Base-by-base conservation (phyloP, 2,797 vertebrate genomes). In the Gymnothorax reevesii region DNA sequence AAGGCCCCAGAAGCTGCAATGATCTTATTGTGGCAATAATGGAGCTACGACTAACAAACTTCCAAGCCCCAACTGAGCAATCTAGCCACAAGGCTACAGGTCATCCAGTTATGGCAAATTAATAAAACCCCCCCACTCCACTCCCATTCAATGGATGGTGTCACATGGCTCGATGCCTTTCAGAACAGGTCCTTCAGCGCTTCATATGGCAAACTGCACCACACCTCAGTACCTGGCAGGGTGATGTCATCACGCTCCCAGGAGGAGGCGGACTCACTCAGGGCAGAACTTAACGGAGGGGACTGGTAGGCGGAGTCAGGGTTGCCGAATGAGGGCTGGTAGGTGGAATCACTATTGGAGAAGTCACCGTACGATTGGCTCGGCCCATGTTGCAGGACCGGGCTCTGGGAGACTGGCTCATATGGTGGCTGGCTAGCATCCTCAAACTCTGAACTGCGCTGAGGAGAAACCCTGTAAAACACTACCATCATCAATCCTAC, bases 261-360 rank as follows among this genome's bases (percentile, higher is more conserved):
- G 62, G 94, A 94, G 57, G 95, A 94, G 84, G 94, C 90, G 13
- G 96, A 96, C 82, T 97, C 97, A 88, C 95, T 97, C 90, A 97
- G 88, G 87, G 96, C 95, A 88, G 96, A 92, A 88, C 96, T 97
- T 90, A 97, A 97, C 1, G 96, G 96, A 86, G 95, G 54, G 0
- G 95, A 90, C 52, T 95, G 94, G 4, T 95, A 95, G 57, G 57
- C 92, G 54, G 94, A 93, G 60, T 90, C 83, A 80, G 59, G 9
- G 33, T 57, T 85, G 83, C 82, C 88, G 82, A 88, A 88, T 54
- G 88, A 86, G 33, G 73, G 80, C 15, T 59, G 54, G 42, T 80
- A 80, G 57, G 75, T 82, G 22, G 91, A 85, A 17, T 75, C 83
- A 79, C 80, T 88, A 66, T 89, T 87, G n/a, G 88, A 73, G 60